Evolutionary conservation across 1,140 invertebrate genomes (phyloP).

Genomic region (Lucilia sericata): DNA sequence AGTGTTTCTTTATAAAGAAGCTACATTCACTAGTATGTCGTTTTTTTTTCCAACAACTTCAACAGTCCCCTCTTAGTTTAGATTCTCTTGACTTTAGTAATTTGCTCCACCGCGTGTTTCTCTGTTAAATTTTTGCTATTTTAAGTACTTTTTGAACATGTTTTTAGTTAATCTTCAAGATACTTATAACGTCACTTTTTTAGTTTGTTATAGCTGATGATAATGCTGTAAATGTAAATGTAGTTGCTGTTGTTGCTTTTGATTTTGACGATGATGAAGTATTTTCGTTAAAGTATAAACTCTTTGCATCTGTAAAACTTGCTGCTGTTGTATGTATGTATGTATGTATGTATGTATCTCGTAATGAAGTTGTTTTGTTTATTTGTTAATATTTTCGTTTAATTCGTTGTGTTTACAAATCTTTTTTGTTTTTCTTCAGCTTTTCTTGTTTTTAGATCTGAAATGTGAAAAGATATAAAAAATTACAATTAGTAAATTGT

Average conservation of each 20-base stretch:
- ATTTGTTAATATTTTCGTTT: conserved; percentile 38
- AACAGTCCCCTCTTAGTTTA: background rate
- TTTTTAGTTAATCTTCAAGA: conserved; percentile 27
- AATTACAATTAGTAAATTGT: background rate
- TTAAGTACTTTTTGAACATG: conserved; percentile 1
- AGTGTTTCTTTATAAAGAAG: too few relatives aligned
- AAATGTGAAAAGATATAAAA: background rate
- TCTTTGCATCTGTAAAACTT: background rate
- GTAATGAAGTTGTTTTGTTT: conserved; percentile 23
- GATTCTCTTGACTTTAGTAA: background rate
- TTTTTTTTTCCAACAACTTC: background rate
- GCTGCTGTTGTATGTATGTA: background rate
- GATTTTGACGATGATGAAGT: background rate
- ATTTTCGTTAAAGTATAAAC: background rate
- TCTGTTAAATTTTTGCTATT: background rate
- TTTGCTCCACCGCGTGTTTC: background rate
- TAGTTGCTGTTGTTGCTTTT: background rate
- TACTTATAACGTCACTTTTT: conserved; percentile 15
- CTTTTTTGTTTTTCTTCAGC: conserved; percentile 2
- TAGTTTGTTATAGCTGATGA: background rate
- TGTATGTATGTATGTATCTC: too few relatives aligned
- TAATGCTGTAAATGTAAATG: conserved; percentile 17
- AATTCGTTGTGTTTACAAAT: conserved; percentile 42
- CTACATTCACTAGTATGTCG: too few relatives aligned
- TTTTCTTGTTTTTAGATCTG: conserved; percentile 1